These are phyloP conservation scores for Mystacides longicornis DNA, from an alignment of 2,888 invertebrate species.

Conservation along the genomic window DNA sequence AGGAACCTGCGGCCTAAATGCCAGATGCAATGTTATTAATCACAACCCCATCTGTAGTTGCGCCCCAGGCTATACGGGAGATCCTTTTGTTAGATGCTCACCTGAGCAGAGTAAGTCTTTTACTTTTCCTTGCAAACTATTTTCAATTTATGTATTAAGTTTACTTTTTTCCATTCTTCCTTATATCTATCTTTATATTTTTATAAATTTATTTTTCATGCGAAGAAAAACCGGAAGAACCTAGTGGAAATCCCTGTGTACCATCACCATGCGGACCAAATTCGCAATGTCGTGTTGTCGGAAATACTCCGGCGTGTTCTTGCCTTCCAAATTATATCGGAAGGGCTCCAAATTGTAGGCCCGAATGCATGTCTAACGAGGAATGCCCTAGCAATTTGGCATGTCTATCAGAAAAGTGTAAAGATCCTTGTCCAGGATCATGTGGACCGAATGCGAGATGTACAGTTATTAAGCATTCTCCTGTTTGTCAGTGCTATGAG, in stretches of 20 bases:
- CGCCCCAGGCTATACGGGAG: slow-evolving; percentile 64
- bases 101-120: slow-evolving; percentile 58
- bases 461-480: slow-evolving; percentile 74
- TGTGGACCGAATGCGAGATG: slow-evolving; percentile 75
- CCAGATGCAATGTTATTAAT: slow-evolving; percentile 74
- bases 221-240: slow-evolving; percentile 49
- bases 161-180: slow-evolving; percentile 8
- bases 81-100: slow-evolving; percentile 71
- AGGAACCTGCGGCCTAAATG: slow-evolving; percentile 75
- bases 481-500: slow-evolving; percentile 71
- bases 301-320: slow-evolving; percentile 72
- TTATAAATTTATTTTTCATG: slow-evolving; percentile 28
- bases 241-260: slow-evolving; percentile 64
- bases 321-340: slow-evolving; percentile 74
- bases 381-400: slow-evolving; percentile 80
- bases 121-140: slow-evolving; percentile 1
- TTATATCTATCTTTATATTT: not conserved
- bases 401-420: slow-evolving; percentile 74
- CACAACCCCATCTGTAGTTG: slow-evolving; percentile 84
- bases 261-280: slow-evolving; percentile 81
- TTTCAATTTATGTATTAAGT: slow-evolving; percentile 16
- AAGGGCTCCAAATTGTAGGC: slow-evolving; percentile 77
- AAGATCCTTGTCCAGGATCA: slow-evolving; percentile 77
- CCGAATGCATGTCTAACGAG: slow-evolving; percentile 77
- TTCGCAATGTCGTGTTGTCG: slow-evolving; percentile 71